Percentiles rank a stretch among this genome's conserved stretches.
Evolutionary conservation across 2,797 vertebrate species (phyloP).

Genomic region (Chiloscyllium punctatum): DNA sequence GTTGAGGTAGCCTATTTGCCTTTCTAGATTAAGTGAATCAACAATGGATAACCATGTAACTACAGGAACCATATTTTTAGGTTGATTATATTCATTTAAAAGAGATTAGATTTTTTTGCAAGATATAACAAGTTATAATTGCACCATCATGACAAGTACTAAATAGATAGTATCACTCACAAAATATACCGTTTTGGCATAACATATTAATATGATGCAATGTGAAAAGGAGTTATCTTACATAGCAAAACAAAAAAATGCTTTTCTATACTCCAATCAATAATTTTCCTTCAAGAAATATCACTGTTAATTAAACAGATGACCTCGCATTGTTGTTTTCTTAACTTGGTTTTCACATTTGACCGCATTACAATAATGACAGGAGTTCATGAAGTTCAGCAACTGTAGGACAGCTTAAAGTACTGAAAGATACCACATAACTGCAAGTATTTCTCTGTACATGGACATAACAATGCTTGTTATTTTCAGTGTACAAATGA

Average conservation of each 20-base stretch:
- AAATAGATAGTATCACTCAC: not conserved
- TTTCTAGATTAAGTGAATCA: too few species aligned
- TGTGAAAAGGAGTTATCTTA: not conserved
- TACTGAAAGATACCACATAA: not conserved
- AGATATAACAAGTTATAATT: too few species aligned
- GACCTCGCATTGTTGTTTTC: not conserved
- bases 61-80: too few species aligned
- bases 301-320: not conserved
- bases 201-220: not conserved
- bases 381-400: not conserved
- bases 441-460: not conserved
- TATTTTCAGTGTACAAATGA: not conserved
- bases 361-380: not conserved
- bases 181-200: not conserved
- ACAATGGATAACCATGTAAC: too few species aligned
- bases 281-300: not conserved
- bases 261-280: not conserved
- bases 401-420: not conserved
- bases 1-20: too few species aligned
- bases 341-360: not conserved
- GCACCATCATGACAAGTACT: not conserved
- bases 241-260: not conserved
- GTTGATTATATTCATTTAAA: too few species aligned
- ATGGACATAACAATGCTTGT: not conserved
- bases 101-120: too few species aligned